Base-by-base conservation (phyloP, 2,888 invertebrate genomes). In the Rutpela maculata region DNA sequence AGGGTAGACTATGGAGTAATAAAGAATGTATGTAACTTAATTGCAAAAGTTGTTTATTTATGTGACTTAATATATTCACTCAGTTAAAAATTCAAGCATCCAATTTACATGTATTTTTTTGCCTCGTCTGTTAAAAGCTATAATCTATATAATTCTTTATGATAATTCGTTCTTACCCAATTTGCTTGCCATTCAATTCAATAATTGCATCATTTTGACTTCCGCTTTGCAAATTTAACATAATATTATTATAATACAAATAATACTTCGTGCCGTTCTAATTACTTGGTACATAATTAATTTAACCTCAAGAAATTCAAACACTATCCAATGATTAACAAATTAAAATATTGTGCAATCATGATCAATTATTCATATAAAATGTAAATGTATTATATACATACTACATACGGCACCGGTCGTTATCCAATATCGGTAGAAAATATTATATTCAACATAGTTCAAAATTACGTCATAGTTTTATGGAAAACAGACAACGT, bases 141-240 rank as follows among this genome's bases (percentile, higher is more conserved):
- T 7, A n/a, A 35, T 35, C 31, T 35, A 35, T 35, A 35, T 35
- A 35, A 35, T 35, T 35, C 31, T n/a, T 50, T n/a, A n/a, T 50
- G 15, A 50, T 50, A 15, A 50, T n/a, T n/a, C 5, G 15, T 50
- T n/a, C n/a, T 50, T 50, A 50, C 50, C n/a, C 7, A 50, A 50
- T 50, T 50, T 15, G 31, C 26, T 11, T 50, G 55, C 4, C 9
- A 67, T 15, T 56, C 43, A 43, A 56, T 63, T 35, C 9, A 63
- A 26, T 63, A 63, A 63, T 63, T 63, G 62, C 62, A 63, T 63
- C 31, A 63, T 31, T 63, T 63, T 63, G 15, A 35, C 35, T 63
- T 63, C 62, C 35, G 62, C 62, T 63, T 35, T 17, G 17, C 17
- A 35, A 31, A 35, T 31, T 63, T 63, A 63, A 1, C 35, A 63